Conservation (phyloP, 1,140 invertebrate species). For the Venustaconcha ellipsiformis region DNA sequence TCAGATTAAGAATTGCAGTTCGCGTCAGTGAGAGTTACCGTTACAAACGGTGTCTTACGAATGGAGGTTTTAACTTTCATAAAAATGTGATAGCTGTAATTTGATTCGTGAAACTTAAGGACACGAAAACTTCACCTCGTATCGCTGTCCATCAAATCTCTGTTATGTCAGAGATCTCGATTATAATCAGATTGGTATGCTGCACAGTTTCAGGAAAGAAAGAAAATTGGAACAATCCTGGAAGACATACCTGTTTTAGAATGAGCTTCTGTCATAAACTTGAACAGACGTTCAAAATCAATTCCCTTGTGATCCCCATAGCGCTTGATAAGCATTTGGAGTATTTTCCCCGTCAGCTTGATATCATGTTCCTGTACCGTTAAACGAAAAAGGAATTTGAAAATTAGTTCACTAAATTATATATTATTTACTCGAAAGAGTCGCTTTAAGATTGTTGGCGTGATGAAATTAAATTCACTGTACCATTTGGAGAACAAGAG, state of each 20-base stretch:
- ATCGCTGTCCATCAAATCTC: too few species aligned
- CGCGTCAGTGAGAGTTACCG: too few species aligned
- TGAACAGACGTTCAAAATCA: conserved; percentile 54
- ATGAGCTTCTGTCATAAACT: conserved; percentile 49
- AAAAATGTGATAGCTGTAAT: too few species aligned
- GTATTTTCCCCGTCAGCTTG: conserved; percentile 33
- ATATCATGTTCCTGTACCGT: conserved; percentile 51
- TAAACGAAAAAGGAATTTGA: background rate
- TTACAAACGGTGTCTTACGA: too few species aligned
- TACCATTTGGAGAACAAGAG: background rate
- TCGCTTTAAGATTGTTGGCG: background rate
- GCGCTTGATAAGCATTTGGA: conserved; percentile 39
- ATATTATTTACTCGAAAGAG: background rate
- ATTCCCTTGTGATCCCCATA: conserved; percentile 48
- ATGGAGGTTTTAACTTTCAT: too few species aligned
- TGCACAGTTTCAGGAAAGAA: too few species aligned
- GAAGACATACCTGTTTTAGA: conserved; percentile 37
- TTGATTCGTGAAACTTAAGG: too few species aligned
- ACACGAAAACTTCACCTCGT: too few species aligned
- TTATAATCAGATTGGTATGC: too few species aligned
- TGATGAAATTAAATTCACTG: background rate
- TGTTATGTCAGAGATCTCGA: too few species aligned
- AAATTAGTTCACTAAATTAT: background rate
- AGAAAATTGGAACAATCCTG: too few species aligned
- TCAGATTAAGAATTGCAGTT: too few species aligned